Evolutionary conservation across 2,797 vertebrate genomes (phyloP), one percentile per base, ranked within the genome.

Genomic region (Bradypus variegatus): DNA sequence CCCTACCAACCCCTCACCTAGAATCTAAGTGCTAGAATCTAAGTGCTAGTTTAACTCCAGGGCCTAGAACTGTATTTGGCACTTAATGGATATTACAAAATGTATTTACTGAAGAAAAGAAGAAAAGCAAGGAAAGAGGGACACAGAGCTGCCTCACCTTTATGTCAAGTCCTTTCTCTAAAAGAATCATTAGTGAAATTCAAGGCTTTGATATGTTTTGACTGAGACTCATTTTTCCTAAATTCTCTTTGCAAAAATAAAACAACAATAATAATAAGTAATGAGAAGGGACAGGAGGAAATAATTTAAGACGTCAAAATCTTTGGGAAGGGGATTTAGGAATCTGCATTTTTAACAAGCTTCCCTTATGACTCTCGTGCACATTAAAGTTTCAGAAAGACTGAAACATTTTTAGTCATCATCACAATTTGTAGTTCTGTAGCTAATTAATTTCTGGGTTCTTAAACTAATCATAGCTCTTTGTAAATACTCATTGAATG

Each of bases 381-480:
- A 62, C 5, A 8, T 55, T 91, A 38, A 86, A 86, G n/a, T 84
- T 93, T 72, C 73, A 86, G 77, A 33, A 55, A 33, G 14, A 45
- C 58, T 27, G 82, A 62, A 90, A 81, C 9, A 4, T 25, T 93
- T 94, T 84, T 81, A 67, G 60, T 87, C 55, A 91, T 85, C 50
- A 89, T 89, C 64, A 80, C 18, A 38, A 41, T 64, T 27, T 86
- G 15, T 73, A 80, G 48, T 93, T 86, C 65, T 82, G 27, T 29
- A 72, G 88, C 25, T 80, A 33, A 89, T 58, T 92, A 41, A 8
- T 90, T 86, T 87, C 69, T 86, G 64, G 18, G 15, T 33, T 87
- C 93, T 86, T 79, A 7, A 92, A 73, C 48, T 80, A 90, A 73
- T 78, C 50, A 67, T 41, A 91, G 31, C 50, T 89, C 55, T 93